phyloP scores from a whole-genome alignment of 1,140 invertebrate genomes.

The Anadara kagoshimensis region DNA sequence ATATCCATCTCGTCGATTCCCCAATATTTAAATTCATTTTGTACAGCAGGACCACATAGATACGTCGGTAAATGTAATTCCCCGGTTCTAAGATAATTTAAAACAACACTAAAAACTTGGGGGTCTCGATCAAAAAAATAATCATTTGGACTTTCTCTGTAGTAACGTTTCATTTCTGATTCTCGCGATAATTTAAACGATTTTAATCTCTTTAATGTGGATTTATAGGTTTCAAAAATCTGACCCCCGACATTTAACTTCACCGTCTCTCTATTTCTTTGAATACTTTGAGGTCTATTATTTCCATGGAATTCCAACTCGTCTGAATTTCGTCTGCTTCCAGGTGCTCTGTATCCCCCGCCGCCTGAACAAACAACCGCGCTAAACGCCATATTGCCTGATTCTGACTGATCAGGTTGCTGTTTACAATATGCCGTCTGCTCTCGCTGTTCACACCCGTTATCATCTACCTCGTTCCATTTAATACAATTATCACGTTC shows the following conservation, averaged over 20 bases:
- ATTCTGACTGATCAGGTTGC: neutral
- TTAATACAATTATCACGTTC: constrained; percentile 26
- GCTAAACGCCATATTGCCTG: constrained; percentile 44
- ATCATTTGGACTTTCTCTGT: constrained; percentile 81
- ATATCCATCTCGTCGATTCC: constrained; percentile 68
- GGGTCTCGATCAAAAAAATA: constrained; percentile 71
- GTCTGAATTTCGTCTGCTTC: constrained; percentile 17
- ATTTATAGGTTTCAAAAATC: constrained; percentile 61
- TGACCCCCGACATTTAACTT: constrained; percentile 66
- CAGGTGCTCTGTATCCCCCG: constrained; percentile 19
- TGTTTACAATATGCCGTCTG: neutral
- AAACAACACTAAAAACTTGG: constrained; percentile 59
- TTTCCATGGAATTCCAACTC: constrained; percentile 19
- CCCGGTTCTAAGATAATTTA: constrained; percentile 67
- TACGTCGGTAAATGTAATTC: constrained; percentile 69
- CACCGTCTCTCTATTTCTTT: constrained; percentile 53
- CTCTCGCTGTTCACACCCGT: neutral
- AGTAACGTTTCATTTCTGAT: constrained; percentile 61
- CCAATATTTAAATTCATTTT: constrained; percentile 70
- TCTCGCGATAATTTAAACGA: constrained; percentile 57
- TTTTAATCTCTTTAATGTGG: constrained; percentile 60
- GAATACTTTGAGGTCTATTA: constrained; percentile 16
- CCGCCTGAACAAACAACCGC: constrained; percentile 42
- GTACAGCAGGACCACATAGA: constrained; percentile 64
- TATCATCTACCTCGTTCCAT: constrained; percentile 21